phyloP scores from a whole-genome alignment of 2,888 invertebrate genomes.

The Chrysomela aeneicollis region DNA sequence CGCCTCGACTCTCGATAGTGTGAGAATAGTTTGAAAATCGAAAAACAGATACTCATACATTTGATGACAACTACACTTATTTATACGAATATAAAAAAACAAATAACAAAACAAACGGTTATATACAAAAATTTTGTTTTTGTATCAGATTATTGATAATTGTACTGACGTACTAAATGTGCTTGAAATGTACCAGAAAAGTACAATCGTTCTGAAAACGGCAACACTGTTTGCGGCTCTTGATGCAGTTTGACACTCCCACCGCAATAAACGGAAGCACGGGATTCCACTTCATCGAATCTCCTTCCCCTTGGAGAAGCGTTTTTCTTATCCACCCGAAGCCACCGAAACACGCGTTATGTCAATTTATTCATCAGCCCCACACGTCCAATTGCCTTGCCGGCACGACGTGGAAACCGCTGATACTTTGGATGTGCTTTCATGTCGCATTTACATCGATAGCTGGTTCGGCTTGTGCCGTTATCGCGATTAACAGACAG shows the following conservation, averaged over 20 bases:
- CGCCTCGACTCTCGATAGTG: too few species aligned
- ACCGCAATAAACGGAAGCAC: neutral
- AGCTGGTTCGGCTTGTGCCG: constrained; percentile 28
- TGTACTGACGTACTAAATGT: too few species aligned
- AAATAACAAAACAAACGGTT: too few species aligned
- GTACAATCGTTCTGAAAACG: too few species aligned
- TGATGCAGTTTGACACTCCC: neutral
- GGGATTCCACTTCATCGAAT: neutral
- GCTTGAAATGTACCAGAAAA: too few species aligned
- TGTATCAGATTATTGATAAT: too few species aligned
- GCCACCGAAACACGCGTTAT: constrained; percentile 49
- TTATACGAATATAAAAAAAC: too few species aligned
- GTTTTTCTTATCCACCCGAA: constrained; percentile 49
- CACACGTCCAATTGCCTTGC: constrained; percentile 26
- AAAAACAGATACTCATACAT: too few species aligned
- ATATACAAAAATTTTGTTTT: too few species aligned
- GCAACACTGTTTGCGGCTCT: too few species aligned
- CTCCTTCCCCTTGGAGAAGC: constrained; percentile 36
- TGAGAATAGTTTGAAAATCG: too few species aligned
- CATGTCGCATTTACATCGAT: constrained; percentile 40
- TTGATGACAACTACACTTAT: too few species aligned
- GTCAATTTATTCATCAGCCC: constrained; percentile 51
- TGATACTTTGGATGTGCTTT: neutral
- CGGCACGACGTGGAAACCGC: neutral
- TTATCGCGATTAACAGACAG: constrained; percentile 33